Evolutionary conservation across 2,113 vertebrate genomes (phyloP).

Genomic region (Apistogramma diplotaenia): DNA sequence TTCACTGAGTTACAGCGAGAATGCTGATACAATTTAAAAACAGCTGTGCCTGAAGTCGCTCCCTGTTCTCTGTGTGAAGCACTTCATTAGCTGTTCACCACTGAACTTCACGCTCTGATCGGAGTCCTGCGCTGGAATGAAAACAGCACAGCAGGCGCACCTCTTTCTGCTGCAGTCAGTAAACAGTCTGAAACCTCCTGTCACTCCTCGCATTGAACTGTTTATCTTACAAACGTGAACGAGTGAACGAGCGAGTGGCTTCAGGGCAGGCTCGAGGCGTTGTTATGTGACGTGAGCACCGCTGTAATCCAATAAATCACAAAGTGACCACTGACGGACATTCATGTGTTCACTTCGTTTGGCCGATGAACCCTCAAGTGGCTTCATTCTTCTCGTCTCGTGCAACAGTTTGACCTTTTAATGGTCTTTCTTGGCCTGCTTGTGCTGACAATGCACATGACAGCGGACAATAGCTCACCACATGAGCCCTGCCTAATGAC

Average conservation of each 20-base stretch:
- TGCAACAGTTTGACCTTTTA: constrained; percentile 55
- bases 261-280: not conserved
- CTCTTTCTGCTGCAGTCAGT: not conserved
- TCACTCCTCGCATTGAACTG: not conserved
- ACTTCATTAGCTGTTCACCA: too few relatives aligned
- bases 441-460: constrained; percentile 8
- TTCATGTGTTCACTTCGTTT: constrained; percentile 27
- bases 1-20: not conserved
- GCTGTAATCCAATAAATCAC: constrained; percentile 56
- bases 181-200: not conserved
- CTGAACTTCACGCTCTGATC: not conserved
- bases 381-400: constrained; percentile 14
- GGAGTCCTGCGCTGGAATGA: not conserved
- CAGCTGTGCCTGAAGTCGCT: not conserved
- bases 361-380: constrained; percentile 38
- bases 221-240: not conserved
- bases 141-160: not conserved
- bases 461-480: constrained; percentile 44
- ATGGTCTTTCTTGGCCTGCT: constrained; percentile 22
- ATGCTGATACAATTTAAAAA: not conserved
- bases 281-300: constrained; percentile 36
- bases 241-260: not conserved
- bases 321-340: constrained; percentile 46
- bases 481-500: constrained; percentile 42
- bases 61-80: not conserved